These are phyloP conservation scores for Falcaria lacertinaria DNA, from an alignment of 2,888 invertebrate species.

Conservation along the genomic window DNA sequence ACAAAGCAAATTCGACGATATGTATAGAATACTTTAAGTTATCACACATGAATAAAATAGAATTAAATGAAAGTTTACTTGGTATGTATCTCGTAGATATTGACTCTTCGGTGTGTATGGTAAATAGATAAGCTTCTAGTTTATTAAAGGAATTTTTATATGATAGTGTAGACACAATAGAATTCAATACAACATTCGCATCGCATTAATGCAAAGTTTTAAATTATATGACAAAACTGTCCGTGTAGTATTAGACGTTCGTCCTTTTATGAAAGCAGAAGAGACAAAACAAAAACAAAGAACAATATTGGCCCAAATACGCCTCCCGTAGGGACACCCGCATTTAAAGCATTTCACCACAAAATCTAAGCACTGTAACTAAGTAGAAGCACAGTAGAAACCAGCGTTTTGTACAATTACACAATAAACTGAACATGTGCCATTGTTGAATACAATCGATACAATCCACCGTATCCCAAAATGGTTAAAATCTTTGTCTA, in stretches of 20 bases:
- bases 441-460: slow-evolving; percentile 44
- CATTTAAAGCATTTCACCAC: slow-evolving; percentile 46
- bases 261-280: neutral
- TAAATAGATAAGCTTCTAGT: no score
- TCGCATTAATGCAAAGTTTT: no score
- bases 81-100: no score
- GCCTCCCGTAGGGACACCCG: slow-evolving; percentile 44
- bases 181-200: no score
- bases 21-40: no score
- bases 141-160: no score
- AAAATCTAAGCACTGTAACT: slow-evolving; percentile 51
- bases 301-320: slow-evolving; percentile 5
- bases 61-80: no score
- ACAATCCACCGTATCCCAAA: slow-evolving; percentile 57
- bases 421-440: slow-evolving; percentile 51
- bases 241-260: neutral
- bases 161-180: no score
- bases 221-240: no score
- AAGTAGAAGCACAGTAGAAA: slow-evolving; percentile 47
- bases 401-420: slow-evolving; percentile 49
- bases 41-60: no score
- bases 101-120: no score
- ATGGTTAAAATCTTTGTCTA: slow-evolving; percentile 52
- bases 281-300: slow-evolving; percentile 1
- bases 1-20: no score